phyloP scores from a whole-genome alignment of 1,140 invertebrate species.

The Polyergus mexicanus region DNA sequence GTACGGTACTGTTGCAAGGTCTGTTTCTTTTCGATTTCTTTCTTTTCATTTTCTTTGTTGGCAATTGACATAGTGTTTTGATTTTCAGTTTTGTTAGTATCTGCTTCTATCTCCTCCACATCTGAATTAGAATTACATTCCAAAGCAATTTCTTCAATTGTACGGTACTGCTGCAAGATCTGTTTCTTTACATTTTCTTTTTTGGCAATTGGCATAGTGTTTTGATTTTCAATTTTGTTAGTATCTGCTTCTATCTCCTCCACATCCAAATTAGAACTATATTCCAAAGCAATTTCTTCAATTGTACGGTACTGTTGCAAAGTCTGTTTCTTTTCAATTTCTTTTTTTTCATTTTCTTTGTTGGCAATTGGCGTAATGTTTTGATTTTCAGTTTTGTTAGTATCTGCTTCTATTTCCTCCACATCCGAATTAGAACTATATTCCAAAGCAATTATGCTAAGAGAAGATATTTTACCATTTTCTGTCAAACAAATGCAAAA shows the following conservation, averaged over 20 bases:
- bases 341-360: too few species aligned
- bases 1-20: slow-evolving; percentile 46
- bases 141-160: not conserved
- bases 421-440: slow-evolving; percentile 64
- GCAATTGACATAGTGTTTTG: not conserved
- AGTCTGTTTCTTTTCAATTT: not conserved
- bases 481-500: slow-evolving; percentile 29
- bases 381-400: not conserved
- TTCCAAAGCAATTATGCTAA: slow-evolving; percentile 46
- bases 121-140: slow-evolving; percentile 64
- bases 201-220: not conserved
- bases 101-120: slow-evolving; percentile 21
- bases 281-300: slow-evolving; percentile 32
- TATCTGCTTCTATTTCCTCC: slow-evolving; percentile 21
- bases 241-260: slow-evolving; percentile 21
- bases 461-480: slow-evolving; percentile 47
- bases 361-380: not conserved
- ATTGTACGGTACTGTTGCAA: slow-evolving; percentile 47
- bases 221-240: not conserved
- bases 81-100: not conserved
- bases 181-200: not conserved
- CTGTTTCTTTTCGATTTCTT: not conserved
- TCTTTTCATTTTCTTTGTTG: too few species aligned
- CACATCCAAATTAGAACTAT: slow-evolving; percentile 61
- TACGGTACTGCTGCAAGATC: slow-evolving; percentile 44